Evolutionary conservation across 2,113 vertebrate genomes (phyloP).

Genomic region (Vombatus ursinus): DNA sequence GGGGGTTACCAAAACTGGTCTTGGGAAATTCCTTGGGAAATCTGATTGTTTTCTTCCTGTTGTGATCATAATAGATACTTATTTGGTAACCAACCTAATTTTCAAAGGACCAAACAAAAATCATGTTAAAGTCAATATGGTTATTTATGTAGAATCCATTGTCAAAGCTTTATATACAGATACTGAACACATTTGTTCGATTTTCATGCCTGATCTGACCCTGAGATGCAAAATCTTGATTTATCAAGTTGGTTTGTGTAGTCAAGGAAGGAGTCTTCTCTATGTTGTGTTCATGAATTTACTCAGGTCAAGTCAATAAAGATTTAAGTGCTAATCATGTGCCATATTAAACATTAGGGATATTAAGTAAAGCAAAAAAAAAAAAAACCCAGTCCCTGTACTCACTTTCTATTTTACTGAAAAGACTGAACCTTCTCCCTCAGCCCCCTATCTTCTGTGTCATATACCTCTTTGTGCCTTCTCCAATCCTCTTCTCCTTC

Average conservation of each 20-base stretch:
- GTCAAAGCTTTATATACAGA: conserved; percentile 40
- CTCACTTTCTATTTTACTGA: not conserved
- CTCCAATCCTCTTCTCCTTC: not conserved
- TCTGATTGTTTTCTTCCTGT: conserved; percentile 68
- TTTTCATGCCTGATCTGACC: conserved; percentile 11
- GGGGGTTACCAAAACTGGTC: not conserved
- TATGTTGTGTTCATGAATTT: not conserved
- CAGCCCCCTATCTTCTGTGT: not conserved
- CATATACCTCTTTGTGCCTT: not conserved
- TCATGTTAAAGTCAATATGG: conserved; percentile 61
- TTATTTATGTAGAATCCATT: conserved; percentile 37
- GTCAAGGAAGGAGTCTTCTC: not conserved
- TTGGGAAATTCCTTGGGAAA: conserved; percentile 53
- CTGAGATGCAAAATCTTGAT: not conserved
- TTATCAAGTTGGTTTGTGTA: not conserved
- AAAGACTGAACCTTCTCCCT: not conserved
- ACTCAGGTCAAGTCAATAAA: not conserved
- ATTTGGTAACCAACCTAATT: conserved; percentile 69
- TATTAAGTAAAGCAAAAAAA: not conserved
- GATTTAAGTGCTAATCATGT: not conserved
- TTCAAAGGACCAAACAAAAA: conserved; percentile 65
- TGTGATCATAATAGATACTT: conserved; percentile 68
- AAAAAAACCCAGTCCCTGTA: not conserved
- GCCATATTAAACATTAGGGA: not conserved
- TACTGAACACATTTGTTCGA: not conserved